Evolutionary conservation across 2,113 vertebrate species (phyloP).

Genomic region (Sorex araneus): DNA sequence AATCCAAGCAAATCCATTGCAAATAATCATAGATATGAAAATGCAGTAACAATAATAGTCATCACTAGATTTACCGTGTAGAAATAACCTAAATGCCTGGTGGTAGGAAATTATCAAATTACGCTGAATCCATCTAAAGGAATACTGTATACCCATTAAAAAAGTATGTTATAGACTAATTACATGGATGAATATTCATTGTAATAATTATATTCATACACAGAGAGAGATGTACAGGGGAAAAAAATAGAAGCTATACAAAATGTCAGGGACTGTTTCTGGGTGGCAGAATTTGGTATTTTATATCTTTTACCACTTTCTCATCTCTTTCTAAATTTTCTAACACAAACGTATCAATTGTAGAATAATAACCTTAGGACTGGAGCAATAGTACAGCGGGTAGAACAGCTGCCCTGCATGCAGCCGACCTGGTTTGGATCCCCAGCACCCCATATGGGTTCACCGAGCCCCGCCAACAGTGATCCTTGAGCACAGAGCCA

Average conservation of each 20-base stretch:
- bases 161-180: conserved; percentile 31
- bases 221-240: not conserved
- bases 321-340: conserved; percentile 47
- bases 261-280: conserved; percentile 20
- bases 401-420: too few species aligned
- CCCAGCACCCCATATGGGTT: too few species aligned
- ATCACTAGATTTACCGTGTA: conserved; percentile 20
- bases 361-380: not conserved
- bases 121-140: conserved; percentile 27
- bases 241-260: conserved; percentile 15
- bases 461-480: too few species aligned
- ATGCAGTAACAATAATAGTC: not conserved
- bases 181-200: not conserved
- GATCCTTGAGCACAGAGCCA: too few species aligned
- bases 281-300: conserved; percentile 13
- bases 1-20: conserved; percentile 20
- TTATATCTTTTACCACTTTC: conserved; percentile 38
- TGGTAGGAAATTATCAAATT: conserved; percentile 3
- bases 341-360: conserved; percentile 43
- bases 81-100: conserved; percentile 55
- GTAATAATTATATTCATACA: not conserved
- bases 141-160: conserved; percentile 42
- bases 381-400: too few species aligned
- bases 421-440: too few species aligned
- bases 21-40: conserved; percentile 48